Base-by-base conservation (phyloP, 2,113 vertebrate genomes). In the Lampris incognitus region DNA sequence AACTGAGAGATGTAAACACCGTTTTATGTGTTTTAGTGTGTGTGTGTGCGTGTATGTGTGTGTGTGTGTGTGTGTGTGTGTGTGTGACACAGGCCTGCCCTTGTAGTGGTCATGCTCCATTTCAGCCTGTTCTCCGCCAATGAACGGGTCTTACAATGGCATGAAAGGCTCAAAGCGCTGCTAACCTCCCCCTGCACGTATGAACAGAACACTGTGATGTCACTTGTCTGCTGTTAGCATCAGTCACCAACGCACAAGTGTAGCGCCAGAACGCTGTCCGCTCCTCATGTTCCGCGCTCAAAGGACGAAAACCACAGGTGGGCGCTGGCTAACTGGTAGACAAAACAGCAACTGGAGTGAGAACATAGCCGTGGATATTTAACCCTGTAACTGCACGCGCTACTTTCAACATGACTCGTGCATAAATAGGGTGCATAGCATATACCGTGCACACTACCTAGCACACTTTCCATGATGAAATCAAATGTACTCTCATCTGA, bases 41-140 rank as follows among this genome's bases (percentile, higher is more conserved):
- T 24, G 48, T 0, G 0, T 65, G 49, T 49, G 52, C 51, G 71
- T 10, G 58, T 60, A 10, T 60, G 37, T 39, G 58, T 40, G 6
- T 60, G 10, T 10, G 38, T 40, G 38, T 10, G 9, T 41, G 7
- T 6, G 1, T 10, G 42, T 38, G 42, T 5, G 58, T 44, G 58
- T 60, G 72, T 81, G 6, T 63, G 79, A 83, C 40, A 46, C 76
- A 81, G 37, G 66, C 61, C 54, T 68, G 44, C 51, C 49, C 66
- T 85, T 86, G 73, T 72, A 5, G 49, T 48, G 64, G 72, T 81
- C 66, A 67, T 6, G 52, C 66, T 68, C 68, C 72, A 67, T 76
- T 72, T 83, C 58, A 56, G 69, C 52, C 64, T 50, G 9, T 68
- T 64, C n/a, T 70, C 7, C 48, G 2, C 56, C 58, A 24, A 61